Conservation (phyloP, 2,113 vertebrate genomes). For the Ptilorrhoa leucosticta region DNA sequence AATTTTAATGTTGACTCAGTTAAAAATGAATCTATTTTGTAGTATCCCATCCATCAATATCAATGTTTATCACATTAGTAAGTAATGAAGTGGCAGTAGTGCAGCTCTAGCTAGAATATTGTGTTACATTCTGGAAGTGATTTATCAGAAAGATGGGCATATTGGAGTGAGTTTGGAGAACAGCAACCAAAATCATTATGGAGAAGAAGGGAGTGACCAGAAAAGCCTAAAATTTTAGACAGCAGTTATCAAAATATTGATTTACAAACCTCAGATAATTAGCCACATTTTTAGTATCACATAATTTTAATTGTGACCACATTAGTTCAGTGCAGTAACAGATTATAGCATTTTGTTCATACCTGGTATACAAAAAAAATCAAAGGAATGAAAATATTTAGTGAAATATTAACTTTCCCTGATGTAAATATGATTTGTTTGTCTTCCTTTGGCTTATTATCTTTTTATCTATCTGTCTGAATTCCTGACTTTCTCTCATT, state of each 20-base stretch:
- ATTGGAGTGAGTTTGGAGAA: not conserved
- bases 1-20: not conserved
- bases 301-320: not conserved
- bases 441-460: not conserved
- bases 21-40: not conserved
- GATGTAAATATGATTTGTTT: not conserved
- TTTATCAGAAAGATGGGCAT: not conserved
- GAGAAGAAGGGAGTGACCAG: not conserved
- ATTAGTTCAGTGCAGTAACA: not conserved
- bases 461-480: not conserved
- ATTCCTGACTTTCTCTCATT: not conserved
- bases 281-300: not conserved
- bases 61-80: not conserved
- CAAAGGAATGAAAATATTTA: not conserved
- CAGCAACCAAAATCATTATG: not conserved
- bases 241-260: not conserved
- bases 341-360: not conserved
- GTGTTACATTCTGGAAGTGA: not conserved
- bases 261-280: not conserved
- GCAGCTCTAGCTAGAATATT: not conserved
- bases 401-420: not conserved
- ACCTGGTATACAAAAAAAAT: not conserved
- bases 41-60: not conserved
- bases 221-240: not conserved
- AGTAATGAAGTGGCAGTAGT: not conserved